These are phyloP conservation scores for Sebastes schlegelii DNA, from an alignment of 2,113 vertebrate species.

Conservation along the genomic window DNA sequence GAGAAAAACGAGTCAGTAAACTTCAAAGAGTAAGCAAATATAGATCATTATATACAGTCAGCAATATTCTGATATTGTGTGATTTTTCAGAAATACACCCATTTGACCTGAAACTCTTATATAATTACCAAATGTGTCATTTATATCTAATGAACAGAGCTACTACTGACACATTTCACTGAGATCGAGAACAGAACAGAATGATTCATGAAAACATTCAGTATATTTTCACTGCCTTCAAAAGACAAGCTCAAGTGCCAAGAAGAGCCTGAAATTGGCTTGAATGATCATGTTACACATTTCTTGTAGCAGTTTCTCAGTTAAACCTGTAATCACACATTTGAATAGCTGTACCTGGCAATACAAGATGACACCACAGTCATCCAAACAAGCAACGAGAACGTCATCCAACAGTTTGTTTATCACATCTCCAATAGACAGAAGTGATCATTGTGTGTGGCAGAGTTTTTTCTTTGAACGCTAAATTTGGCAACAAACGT, in stretches of 20 bases:
- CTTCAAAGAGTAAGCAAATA: background rate
- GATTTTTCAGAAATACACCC: background rate
- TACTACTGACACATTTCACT: background rate
- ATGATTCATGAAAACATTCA: background rate
- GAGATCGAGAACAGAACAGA: conserved; percentile 6
- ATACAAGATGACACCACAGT: conserved; percentile 18
- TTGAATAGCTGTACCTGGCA: conserved; percentile 20
- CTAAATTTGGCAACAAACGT: conserved; percentile 55
- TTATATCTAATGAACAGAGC: background rate
- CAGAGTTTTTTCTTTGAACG: conserved; percentile 15
- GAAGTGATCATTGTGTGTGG: conserved; percentile 35
- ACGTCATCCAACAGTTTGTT: conserved; percentile 37
- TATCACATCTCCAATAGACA: conserved; percentile 45
- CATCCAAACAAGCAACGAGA: conserved; percentile 13
- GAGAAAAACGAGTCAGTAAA: conserved; percentile 64
- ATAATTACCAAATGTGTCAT: background rate
- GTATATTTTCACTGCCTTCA: background rate
- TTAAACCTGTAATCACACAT: conserved; percentile 47
- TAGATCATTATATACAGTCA: conserved; percentile 15
- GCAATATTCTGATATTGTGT: background rate
- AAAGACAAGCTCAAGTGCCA: background rate
- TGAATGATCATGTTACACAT: conserved; percentile 6
- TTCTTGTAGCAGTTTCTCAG: conserved; percentile 13
- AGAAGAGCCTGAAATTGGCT: conserved; percentile 18
- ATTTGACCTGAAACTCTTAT: background rate